Evolutionary conservation across 2,113 vertebrate species (phyloP), one percentile per base, ranked within the genome.

Genomic region (Phylloscopus trochiloides): DNA sequence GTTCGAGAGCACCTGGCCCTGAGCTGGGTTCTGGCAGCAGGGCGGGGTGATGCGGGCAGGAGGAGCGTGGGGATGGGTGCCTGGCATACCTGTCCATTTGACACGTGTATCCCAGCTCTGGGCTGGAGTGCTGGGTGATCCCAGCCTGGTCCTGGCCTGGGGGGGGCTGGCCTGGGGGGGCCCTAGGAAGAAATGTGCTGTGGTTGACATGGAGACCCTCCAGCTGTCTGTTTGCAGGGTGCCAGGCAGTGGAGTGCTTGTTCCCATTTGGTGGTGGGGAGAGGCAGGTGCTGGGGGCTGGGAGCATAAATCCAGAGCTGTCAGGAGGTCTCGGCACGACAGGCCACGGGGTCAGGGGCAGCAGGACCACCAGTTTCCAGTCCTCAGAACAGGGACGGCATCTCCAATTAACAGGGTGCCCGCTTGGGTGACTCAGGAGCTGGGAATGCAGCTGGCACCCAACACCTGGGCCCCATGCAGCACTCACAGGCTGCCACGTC

Each of bases 161-260:
- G 0, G 14, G 1, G 0, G n/a, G 8, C 61, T 29, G 40, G 58
- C 24, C 61, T 1, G 1, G 12, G 1, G 36, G 59, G 38, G 9
- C 0, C 70, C n/a, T n/a, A n/a, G n/a, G n/a, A n/a, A n/a, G n/a
- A n/a, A n/a, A n/a, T n/a, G n/a, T n/a, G 54, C 67, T 94, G 50
- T 54, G 75, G 92, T 94, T 97, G 96, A 95, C 91, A 95, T 93
- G 91, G 95, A 94, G 92, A 96, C 86, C 24, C 82, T 52, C n/a
- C 95, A 97, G 95, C 94, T 97, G 92, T 92, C 94, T 45, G 67
- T 54, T 72, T 10, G 4, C 1, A 1, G 51, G 50, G 79, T 92
- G 92, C 62, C 58, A 73, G 62, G 66, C 2, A 1, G 40, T 48
- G 63, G 68, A 73, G 59, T 29, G 34, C 45, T 86, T 0, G 0